Base-by-base conservation (phyloP, 2,888 invertebrate genomes). In the Spisula subtruncata region DNA sequence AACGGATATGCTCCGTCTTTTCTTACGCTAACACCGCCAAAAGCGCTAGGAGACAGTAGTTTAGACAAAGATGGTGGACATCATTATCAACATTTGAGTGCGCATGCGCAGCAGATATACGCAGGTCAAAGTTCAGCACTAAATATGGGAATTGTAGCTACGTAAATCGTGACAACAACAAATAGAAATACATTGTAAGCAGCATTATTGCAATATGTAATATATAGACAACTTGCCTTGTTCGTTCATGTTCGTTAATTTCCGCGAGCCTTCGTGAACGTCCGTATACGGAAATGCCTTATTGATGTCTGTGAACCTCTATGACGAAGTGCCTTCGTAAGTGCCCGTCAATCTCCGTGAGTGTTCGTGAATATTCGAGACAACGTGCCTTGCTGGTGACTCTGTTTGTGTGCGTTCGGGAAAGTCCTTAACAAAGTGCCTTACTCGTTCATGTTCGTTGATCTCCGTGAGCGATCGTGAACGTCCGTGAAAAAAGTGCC, bases 21-120 rank as follows among this genome's bases (percentile, higher is more conserved):
- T 88, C 85, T 91, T 41, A 92, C 90, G 16, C 83, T 92, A 25
- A 91, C 92, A 41, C 91, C 92, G 35, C 91, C 92, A 2, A 92
- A 91, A 86, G 56, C 83, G 14, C 35, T 92, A 51, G 85, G 85
- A 14, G 89, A 92, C 48, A 75, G 86, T 29, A 75, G 86, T 29
- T 66, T 91, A 56, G 88, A 90, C 79, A 92, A 89, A 51, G 92
- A 90, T 0, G 90, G 90, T 0, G 90, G 90, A 85, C 75, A 75
- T 25, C 91, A 92, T 81, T 92, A 88, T 81, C 90, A 92, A 35
- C 88, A 92, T 71, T 75, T 92, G 35, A 85, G 71, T 86, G 84
- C 92, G 89, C 92, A 92, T 91, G 91, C 92, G 85, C 92, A 92
- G 79, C 92, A 92, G 83, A 35, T 92, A 48, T 92, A 92, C 81